Conservation (phyloP, 2,113 vertebrate species). For the Tursiops truncatus region DNA sequence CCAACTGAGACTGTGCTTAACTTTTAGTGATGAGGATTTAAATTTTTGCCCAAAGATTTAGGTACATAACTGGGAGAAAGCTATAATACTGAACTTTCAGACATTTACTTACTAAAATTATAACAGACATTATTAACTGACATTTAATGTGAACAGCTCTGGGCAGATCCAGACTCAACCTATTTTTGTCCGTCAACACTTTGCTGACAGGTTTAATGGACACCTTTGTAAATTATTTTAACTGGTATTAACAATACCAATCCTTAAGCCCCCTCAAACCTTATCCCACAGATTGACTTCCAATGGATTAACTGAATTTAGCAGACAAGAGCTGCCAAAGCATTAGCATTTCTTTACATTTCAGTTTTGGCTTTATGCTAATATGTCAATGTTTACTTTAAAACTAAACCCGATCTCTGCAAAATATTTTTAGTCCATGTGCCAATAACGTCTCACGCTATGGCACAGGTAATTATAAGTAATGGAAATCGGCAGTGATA, state of each 20-base stretch:
- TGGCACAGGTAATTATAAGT: slow-evolving; percentile 38
- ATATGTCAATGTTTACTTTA: slow-evolving; percentile 69
- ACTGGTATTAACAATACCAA: slow-evolving; percentile 58
- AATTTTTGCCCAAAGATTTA: slow-evolving; percentile 13
- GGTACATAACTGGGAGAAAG: not conserved
- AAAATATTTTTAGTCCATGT: slow-evolving; percentile 76
- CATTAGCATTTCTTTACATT: slow-evolving; percentile 66
- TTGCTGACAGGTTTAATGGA: slow-evolving; percentile 64
- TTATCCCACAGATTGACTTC: slow-evolving; percentile 41
- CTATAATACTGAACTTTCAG: not conserved
- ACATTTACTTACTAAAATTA: slow-evolving; percentile 49
- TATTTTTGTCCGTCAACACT: slow-evolving; percentile 52
- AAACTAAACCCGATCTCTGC: slow-evolving; percentile 67
- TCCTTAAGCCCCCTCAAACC: slow-evolving; percentile 29
- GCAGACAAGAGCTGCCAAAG: slow-evolving; percentile 55
- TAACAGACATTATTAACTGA: slow-evolving; percentile 34
- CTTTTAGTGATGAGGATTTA: slow-evolving; percentile 23
- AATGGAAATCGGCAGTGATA: slow-evolving; percentile 41
- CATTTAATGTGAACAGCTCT: slow-evolving; percentile 61
- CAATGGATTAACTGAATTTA: slow-evolving; percentile 60
- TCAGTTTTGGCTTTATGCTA: slow-evolving; percentile 71
- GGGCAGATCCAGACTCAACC: slow-evolving; percentile 26
- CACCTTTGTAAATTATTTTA: slow-evolving; percentile 70
- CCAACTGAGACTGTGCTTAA: not conserved
- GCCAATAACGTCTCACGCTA: slow-evolving; percentile 45